phyloP scores from a whole-genome alignment of 1,140 invertebrate species.

The Sminthurides bifidus region DNA sequence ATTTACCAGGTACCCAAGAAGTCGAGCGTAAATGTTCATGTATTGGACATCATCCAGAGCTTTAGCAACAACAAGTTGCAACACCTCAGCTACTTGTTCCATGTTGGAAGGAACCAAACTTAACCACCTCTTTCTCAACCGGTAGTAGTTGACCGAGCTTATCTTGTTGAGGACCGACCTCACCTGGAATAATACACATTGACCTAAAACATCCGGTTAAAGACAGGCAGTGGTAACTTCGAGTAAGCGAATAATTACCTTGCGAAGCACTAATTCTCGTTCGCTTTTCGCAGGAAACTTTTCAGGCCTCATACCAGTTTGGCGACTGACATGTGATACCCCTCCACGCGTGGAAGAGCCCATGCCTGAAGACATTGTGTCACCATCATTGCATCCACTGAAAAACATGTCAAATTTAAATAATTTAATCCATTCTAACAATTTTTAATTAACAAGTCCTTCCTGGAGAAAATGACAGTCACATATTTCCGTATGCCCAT shows the following conservation, averaged over 20 bases:
- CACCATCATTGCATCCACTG: no score
- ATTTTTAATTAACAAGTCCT: no score
- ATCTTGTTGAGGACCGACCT: slow-evolving; percentile 29
- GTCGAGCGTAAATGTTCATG: slow-evolving; percentile 24
- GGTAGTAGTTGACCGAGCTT: slow-evolving; percentile 19
- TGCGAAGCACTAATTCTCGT: slow-evolving; percentile 19
- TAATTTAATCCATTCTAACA: no score
- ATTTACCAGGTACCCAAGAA: slow-evolving; percentile 8
- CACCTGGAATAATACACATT: slow-evolving; percentile 13
- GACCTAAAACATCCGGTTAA: neutral
- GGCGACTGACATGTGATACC: no score
- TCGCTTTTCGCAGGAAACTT: slow-evolving; percentile 25
- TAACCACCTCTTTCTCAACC: slow-evolving; percentile 20
- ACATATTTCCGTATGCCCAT: no score
- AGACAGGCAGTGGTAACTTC: neutral
- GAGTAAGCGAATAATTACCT: slow-evolving; percentile 15
- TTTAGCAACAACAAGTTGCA: slow-evolving; percentile 20
- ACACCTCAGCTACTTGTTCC: slow-evolving; percentile 11
- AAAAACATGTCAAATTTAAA: no score
- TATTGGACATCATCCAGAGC: slow-evolving; percentile 26
- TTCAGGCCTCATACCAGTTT: slow-evolving; percentile 4
- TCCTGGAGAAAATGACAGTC: no score
- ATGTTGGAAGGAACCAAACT: slow-evolving; percentile 11
- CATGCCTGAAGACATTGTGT: no score
- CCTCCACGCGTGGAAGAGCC: no score